These are phyloP conservation scores for Heliconius erato DNA, from an alignment of 2,888 invertebrate genomes.

Conservation along the genomic window DNA sequence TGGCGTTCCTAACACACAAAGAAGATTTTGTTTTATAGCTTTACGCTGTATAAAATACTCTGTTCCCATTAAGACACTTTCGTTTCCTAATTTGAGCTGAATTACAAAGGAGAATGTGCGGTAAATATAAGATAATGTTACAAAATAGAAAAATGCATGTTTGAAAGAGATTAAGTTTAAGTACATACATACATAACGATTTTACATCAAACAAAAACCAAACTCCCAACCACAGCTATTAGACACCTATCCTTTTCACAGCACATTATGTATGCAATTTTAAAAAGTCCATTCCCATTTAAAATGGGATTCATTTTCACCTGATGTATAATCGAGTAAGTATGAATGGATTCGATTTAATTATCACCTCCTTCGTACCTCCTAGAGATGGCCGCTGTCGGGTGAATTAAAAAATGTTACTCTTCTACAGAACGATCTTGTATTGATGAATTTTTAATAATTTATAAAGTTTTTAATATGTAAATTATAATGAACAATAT, in stretches of 20 bases:
- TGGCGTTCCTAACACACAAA: too few species aligned
- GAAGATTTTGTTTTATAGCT: too few species aligned
- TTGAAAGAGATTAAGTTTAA: too few species aligned
- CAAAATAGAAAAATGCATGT: too few species aligned
- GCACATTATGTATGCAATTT: background rate
- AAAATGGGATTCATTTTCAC: slow-evolving; percentile 56
- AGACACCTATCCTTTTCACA: background rate
- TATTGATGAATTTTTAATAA: background rate
- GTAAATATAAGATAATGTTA: too few species aligned
- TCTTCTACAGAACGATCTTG: background rate
- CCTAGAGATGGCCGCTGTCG: slow-evolving; percentile 28
- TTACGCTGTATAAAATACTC: too few species aligned
- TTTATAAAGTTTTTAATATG: background rate
- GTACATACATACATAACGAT: background rate
- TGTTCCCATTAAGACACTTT: too few species aligned
- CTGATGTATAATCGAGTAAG: slow-evolving; percentile 59
- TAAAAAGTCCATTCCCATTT: slow-evolving; percentile 24
- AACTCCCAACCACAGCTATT: background rate
- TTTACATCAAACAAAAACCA: background rate
- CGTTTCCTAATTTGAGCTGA: too few species aligned
- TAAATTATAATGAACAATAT: background rate
- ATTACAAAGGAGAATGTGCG: too few species aligned
- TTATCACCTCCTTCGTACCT: slow-evolving; percentile 51
- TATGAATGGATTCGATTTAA: slow-evolving; percentile 52
- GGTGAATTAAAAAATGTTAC: slow-evolving; percentile 23